Percentiles rank a stretch among this genome's conserved stretches.
Evolutionary conservation across 1,140 invertebrate genomes (phyloP).

Genomic region (Megathymus violae): DNA sequence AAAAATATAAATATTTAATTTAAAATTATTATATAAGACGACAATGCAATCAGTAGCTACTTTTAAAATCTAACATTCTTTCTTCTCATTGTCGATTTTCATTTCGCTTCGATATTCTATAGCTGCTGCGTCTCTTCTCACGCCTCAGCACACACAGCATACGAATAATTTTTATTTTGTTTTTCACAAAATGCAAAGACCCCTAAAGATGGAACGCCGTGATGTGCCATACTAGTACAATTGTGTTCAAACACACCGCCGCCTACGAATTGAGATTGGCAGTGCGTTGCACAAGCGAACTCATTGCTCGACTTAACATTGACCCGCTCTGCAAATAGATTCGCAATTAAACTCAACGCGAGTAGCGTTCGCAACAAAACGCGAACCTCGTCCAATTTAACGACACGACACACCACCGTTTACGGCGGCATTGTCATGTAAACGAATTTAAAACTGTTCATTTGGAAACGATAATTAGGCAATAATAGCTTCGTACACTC

Average conservation of each 20-base stretch:
- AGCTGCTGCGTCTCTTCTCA: too few species aligned
- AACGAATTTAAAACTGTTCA: slow-evolving; percentile 1
- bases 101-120: too few species aligned
- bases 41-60: too few species aligned
- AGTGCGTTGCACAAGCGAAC: slow-evolving; percentile 24
- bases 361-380: slow-evolving; percentile 20
- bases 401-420: slow-evolving; percentile 11
- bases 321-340: slow-evolving; percentile 32
- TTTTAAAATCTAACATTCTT: too few species aligned
- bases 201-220: neutral
- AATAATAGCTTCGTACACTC: too few species aligned
- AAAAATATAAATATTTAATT: too few species aligned
- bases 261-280: slow-evolving; percentile 23
- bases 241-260: slow-evolving; percentile 19
- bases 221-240: neutral
- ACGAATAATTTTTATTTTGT: too few species aligned
- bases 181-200: neutral
- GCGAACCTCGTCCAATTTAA: slow-evolving; percentile 20
- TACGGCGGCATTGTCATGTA: slow-evolving; percentile 13
- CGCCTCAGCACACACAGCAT: too few species aligned
- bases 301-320: slow-evolving; percentile 25
- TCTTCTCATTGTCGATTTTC: too few species aligned
- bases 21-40: too few species aligned
- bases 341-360: slow-evolving; percentile 16
- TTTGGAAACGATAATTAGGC: neutral